Evolutionary conservation across 2,113 vertebrate genomes (phyloP).

Genomic region (Otus sunia): DNA sequence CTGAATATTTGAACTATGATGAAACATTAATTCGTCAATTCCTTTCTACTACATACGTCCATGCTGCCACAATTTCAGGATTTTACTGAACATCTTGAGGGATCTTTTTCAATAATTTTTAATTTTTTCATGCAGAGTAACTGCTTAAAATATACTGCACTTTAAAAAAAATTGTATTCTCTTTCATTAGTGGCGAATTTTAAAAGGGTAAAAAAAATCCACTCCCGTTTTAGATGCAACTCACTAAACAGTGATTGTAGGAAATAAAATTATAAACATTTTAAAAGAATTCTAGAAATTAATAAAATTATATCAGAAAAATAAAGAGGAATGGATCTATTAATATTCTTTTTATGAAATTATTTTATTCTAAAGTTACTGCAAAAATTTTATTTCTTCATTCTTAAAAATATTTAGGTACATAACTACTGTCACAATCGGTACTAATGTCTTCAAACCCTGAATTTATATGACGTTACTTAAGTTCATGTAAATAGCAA

Average conservation of each 20-base stretch:
- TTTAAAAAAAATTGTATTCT: neutral
- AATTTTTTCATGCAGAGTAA: neutral
- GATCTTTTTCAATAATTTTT: neutral
- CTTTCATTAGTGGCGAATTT: neutral
- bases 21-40: neutral
- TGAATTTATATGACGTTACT: neutral
- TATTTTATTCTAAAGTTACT: neutral
- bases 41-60: fast-evolving
- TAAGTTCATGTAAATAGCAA: neutral
- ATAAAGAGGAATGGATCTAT: neutral
- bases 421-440: neutral
- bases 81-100: neutral
- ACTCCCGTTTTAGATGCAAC: neutral
- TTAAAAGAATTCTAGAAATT: neutral
- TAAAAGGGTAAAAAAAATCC: fast-evolving
- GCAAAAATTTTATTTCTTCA: neutral
- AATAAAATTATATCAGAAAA: neutral
- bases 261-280: neutral
- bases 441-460: neutral
- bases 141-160: neutral
- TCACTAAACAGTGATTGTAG: neutral
- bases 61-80: neutral
- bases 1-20: neutral
- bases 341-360: neutral
- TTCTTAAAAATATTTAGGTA: neutral